These are phyloP conservation scores for Baryphthengus martii DNA, from an alignment of 2,113 vertebrate genomes.

Conservation along the genomic window DNA sequence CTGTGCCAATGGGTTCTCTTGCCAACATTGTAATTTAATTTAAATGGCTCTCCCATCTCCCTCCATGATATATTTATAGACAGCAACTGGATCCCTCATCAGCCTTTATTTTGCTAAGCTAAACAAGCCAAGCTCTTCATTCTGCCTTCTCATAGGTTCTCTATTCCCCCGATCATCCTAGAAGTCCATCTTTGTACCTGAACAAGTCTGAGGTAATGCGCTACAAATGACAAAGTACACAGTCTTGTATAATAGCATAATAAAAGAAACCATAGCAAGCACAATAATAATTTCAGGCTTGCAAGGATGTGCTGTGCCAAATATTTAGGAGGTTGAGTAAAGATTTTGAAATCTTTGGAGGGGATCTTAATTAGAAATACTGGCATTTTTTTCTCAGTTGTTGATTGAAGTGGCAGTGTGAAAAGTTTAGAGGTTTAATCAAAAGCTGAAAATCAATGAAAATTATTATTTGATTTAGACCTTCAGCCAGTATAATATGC, in stretches of 20 bases:
- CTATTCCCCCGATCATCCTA: background rate
- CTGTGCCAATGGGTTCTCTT: background rate
- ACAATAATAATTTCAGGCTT: slow-evolving; percentile 21
- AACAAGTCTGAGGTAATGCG: slow-evolving; percentile 45
- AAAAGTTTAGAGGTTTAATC: background rate
- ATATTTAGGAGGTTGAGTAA: slow-evolving; percentile 23
- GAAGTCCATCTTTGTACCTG: slow-evolving; percentile 49
- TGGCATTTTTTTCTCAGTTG: background rate
- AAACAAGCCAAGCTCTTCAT: slow-evolving; percentile 1
- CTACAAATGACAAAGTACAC: slow-evolving; percentile 33
- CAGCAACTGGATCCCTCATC: slow-evolving; percentile 10
- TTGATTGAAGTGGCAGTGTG: background rate
- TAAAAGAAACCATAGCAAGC: slow-evolving; percentile 27
- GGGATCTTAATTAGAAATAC: background rate
- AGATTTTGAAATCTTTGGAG: background rate
- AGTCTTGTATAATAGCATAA: background rate
- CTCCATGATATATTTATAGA: slow-evolving; percentile 9
- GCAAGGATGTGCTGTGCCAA: slow-evolving; percentile 1
- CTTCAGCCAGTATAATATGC: background rate
- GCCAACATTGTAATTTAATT: background rate
- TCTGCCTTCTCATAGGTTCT: slow-evolving; percentile 9
- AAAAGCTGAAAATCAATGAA: background rate
- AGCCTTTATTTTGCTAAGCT: background rate
- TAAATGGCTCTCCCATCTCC: background rate
- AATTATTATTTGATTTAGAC: background rate